Percentiles rank a stretch among this genome's conserved stretches.
phyloP scores from a whole-genome alignment of 2,888 invertebrate genomes.

The Thera obeliscata region DNA sequence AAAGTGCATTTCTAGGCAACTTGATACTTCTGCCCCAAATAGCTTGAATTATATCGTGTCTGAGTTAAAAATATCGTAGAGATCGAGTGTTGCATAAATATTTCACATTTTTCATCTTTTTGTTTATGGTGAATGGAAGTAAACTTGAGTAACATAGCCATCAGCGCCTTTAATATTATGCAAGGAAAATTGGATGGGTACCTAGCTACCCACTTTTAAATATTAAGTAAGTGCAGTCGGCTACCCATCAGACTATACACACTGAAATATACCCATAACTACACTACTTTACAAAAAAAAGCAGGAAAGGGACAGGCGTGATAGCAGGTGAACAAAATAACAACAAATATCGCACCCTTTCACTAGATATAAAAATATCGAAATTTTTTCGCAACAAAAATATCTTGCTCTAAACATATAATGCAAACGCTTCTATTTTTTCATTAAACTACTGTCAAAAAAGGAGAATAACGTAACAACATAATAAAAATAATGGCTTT shows the following conservation, averaged over 20 bases:
- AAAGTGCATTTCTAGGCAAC: background rate
- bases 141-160: background rate
- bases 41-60: slow-evolving; percentile 5
- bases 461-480: slow-evolving; percentile 34
- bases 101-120: background rate
- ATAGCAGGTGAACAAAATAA: no score
- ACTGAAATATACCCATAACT: no score
- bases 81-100: slow-evolving; percentile 8
- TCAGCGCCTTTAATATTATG: slow-evolving; percentile 1
- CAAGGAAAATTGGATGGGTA: background rate
- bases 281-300: no score
- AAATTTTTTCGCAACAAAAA: slow-evolving; percentile 25
- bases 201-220: background rate
- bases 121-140: background rate
- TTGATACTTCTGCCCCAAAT: slow-evolving; percentile 6
- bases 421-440: slow-evolving; percentile 27
- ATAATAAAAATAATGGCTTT: slow-evolving; percentile 36
- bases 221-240: no score
- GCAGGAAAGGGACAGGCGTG: no score
- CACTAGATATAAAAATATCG: no score
- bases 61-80: background rate
- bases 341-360: no score
- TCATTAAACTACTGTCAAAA: slow-evolving; percentile 32
- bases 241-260: no score
- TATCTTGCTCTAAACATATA: slow-evolving; percentile 28